phyloP scores from a whole-genome alignment of 2,113 vertebrate genomes.

The human (Homo sapiens) region DNA sequence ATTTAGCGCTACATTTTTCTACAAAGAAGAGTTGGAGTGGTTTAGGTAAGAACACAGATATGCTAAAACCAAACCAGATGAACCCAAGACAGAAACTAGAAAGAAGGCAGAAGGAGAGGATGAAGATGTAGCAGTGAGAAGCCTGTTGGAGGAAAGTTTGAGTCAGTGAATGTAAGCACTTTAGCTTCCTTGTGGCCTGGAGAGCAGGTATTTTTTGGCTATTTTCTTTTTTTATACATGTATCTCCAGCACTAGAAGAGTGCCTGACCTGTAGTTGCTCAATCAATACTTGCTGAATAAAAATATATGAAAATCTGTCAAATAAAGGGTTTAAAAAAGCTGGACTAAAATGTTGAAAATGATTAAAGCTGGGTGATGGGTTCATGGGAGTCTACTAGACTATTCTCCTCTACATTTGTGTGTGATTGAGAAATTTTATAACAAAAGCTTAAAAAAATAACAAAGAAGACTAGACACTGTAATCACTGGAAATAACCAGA shows the following conservation, averaged over 20 bases:
- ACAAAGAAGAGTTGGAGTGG: neutral
- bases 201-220: neutral
- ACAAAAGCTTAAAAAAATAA: neutral
- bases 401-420: neutral
- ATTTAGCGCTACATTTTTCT: neutral
- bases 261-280: neutral
- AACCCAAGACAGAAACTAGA: slow-evolving; percentile 32
- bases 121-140: neutral
- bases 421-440: neutral
- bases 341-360: neutral
- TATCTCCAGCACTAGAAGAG: neutral
- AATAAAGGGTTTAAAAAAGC: neutral
- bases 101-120: neutral
- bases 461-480: neutral
- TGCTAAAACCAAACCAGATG: slow-evolving; percentile 2
- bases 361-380: neutral
- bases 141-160: neutral
- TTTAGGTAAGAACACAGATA: slow-evolving; percentile 9
- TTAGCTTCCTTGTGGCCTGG: neutral
- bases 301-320: neutral
- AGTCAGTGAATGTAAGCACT: neutral
- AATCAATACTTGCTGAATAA: neutral
- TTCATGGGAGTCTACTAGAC: neutral
- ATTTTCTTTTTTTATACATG: neutral
- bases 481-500: neutral